Conservation (phyloP, 2,888 invertebrate genomes). For the Parthenolecanium corni region DNA sequence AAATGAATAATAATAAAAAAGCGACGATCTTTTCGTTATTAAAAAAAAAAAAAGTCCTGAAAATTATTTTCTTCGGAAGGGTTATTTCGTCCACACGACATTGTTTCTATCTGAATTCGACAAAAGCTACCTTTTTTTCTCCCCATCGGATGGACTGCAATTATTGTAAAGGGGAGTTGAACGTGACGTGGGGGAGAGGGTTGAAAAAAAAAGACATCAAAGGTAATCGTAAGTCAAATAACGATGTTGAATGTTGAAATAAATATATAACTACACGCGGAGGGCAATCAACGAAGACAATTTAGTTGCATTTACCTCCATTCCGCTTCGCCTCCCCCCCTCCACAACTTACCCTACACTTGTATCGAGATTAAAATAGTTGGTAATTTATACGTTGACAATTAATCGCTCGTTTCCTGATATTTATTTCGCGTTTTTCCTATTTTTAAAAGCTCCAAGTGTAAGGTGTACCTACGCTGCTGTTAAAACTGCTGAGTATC, state of each 20-base stretch:
- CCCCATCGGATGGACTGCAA: too few species aligned
- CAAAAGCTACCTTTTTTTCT: background rate
- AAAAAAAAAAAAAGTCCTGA: conserved; percentile 2
- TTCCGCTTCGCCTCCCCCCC: too few species aligned
- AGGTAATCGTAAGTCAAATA: too few species aligned
- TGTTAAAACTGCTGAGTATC: conserved; percentile 18
- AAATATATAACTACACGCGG: too few species aligned
- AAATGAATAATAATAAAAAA: background rate
- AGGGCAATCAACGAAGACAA: too few species aligned
- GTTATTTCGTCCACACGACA: background rate
- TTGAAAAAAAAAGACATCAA: too few species aligned
- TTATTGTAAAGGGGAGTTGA: too few species aligned
- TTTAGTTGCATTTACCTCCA: too few species aligned
- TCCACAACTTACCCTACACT: too few species aligned
- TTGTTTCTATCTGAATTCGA: background rate
- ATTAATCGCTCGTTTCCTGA: conserved; percentile 7
- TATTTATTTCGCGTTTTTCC: background rate
- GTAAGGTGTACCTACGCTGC: background rate
- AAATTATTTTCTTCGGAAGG: conserved; percentile 8
- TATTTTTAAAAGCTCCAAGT: background rate
- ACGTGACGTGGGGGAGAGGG: too few species aligned
- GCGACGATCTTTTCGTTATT: conserved; percentile 1
- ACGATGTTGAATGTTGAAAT: too few species aligned
- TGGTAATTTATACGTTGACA: background rate
- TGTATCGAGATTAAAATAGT: too few species aligned